Conservation (phyloP, 2,797 vertebrate species). For the Numenius phaeopus region DNA sequence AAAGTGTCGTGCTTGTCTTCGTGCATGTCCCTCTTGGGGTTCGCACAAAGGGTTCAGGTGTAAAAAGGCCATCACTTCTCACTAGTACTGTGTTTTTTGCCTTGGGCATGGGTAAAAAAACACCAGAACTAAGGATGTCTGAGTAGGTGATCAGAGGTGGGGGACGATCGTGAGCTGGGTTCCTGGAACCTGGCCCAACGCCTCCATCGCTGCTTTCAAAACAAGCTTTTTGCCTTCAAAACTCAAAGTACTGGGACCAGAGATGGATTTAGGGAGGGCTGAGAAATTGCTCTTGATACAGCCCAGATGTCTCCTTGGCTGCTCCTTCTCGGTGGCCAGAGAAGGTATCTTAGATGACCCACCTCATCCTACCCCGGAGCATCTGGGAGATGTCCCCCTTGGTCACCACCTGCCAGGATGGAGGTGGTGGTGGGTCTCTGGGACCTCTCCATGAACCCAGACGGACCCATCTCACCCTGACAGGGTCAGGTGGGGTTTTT, state of each 20-base stretch:
- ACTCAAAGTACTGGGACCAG: background rate
- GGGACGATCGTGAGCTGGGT: accelerated
- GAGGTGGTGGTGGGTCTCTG: background rate
- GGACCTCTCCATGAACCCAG: background rate
- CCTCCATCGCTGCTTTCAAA: accelerated
- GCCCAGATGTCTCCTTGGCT: background rate
- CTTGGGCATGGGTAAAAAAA: background rate
- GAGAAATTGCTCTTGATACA: background rate
- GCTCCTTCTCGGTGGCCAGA: background rate
- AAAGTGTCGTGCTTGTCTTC: accelerated
- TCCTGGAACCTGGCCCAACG: background rate
- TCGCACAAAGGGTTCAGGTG: background rate
- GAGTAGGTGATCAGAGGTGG: background rate
- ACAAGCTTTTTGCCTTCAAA: background rate
- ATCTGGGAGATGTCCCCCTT: background rate
- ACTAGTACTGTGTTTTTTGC: too few species aligned
- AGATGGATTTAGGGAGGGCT: background rate
- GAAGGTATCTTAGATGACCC: background rate
- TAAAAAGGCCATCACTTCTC: accelerated
- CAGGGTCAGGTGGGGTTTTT: background rate
- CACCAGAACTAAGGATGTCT: background rate
- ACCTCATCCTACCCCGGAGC: background rate
- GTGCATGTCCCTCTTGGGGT: background rate
- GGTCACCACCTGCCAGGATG: background rate
- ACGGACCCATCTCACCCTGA: accelerated